A percentile compares a stretch with the other conserved stretches of the same genome.
Conservation (phyloP, 2,797 vertebrate genomes). For the Acanthurus leucopareius region DNA sequence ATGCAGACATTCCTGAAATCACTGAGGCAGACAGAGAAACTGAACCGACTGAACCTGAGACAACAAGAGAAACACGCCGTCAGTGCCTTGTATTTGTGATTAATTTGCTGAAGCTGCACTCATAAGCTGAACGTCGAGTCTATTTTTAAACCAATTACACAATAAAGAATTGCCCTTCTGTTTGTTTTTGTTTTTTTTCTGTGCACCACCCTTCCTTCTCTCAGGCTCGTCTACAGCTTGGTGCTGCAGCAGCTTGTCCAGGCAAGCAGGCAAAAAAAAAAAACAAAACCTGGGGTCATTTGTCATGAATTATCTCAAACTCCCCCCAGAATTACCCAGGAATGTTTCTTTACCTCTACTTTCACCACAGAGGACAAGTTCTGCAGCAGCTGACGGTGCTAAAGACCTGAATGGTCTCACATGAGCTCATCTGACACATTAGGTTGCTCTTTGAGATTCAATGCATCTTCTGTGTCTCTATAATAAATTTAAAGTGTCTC, state of each 20-base stretch:
- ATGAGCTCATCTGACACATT: slow-evolving; percentile 27
- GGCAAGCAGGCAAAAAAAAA: slow-evolving; percentile 16
- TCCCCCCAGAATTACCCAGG: slow-evolving; percentile 55
- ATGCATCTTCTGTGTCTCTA: slow-evolving; percentile 6
- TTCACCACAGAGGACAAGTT: slow-evolving; percentile 24
- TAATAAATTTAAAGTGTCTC: slow-evolving; percentile 49
- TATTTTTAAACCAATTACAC: slow-evolving; percentile 54
- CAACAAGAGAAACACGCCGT: slow-evolving; percentile 9
- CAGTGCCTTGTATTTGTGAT: slow-evolving; percentile 31
- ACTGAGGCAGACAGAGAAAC: background rate
- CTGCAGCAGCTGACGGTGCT: slow-evolving; percentile 21
- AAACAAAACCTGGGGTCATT: slow-evolving; percentile 58
- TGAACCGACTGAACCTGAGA: slow-evolving; percentile 11
- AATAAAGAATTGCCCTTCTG: slow-evolving; percentile 4
- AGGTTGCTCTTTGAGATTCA: slow-evolving; percentile 18
- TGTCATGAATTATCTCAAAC: slow-evolving; percentile 65
- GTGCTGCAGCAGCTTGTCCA: slow-evolving; percentile 62
- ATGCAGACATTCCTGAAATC: slow-evolving; percentile 30
- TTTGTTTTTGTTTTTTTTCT: slow-evolving; percentile 6
- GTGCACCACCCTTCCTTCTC: background rate
- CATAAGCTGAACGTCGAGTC: slow-evolving; percentile 30
- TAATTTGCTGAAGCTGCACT: slow-evolving; percentile 20
- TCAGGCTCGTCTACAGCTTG: slow-evolving; percentile 4
- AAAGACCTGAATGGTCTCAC: slow-evolving; percentile 22
- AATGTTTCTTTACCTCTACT: slow-evolving; percentile 60